Evolutionary conservation across 2,797 vertebrate species (phyloP).

Genomic region (Oophaga sylvatica): DNA sequence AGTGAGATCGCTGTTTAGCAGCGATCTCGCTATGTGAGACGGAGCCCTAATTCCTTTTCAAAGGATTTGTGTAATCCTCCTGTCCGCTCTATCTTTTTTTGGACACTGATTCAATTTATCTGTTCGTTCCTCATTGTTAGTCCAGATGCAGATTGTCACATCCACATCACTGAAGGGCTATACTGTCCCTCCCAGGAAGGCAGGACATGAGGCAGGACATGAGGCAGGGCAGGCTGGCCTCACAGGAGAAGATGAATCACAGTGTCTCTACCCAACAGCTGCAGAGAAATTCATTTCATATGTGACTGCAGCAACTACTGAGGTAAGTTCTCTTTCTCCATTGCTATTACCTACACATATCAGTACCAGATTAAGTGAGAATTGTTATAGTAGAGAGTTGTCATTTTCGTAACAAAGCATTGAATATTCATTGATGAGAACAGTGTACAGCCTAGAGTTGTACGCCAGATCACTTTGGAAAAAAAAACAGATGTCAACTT

Average conservation of each 20-base stretch:
- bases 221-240: neutral
- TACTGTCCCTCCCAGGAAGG: slow-evolving; percentile 7
- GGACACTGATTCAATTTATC: neutral
- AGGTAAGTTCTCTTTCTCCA: neutral
- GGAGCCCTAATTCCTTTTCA: neutral
- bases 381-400: neutral
- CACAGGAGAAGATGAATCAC: slow-evolving; percentile 22
- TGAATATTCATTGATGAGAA: neutral
- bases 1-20: too few species aligned
- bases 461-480: neutral
- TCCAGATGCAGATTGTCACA: slow-evolving; percentile 19
- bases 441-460: neutral
- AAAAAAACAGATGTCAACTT: neutral
- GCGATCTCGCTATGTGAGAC: too few species aligned
- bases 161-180: neutral
- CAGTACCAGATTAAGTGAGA: neutral
- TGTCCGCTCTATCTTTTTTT: neutral
- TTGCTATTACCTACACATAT: neutral
- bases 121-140: neutral
- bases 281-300: slow-evolving; percentile 5
- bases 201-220: neutral
- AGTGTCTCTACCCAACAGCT: slow-evolving; percentile 18
- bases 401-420: neutral
- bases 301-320: neutral
- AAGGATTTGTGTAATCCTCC: neutral